Conservation (phyloP, 2,888 invertebrate species). For the Gerosis bhagava region DNA sequence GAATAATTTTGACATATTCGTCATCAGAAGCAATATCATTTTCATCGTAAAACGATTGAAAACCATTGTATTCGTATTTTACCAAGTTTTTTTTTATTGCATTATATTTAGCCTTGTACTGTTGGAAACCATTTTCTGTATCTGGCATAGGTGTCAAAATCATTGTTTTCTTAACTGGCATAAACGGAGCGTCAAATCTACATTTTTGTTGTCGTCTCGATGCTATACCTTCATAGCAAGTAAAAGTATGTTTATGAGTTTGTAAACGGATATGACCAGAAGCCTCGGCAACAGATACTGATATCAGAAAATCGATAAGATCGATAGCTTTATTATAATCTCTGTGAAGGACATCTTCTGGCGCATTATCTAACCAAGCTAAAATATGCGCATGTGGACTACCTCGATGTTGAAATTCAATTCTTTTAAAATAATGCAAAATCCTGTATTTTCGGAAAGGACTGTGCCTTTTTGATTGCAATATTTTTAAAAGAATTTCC, state of each 20-base stretch:
- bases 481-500: conserved; percentile 35
- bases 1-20: conserved; percentile 34
- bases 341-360: too few relatives aligned
- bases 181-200: conserved; percentile 45
- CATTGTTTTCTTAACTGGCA: conserved; percentile 38
- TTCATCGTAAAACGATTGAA: conserved; percentile 34
- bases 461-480: conserved; percentile 41
- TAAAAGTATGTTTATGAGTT: conserved; percentile 42
- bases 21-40: conserved; percentile 41
- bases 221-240: conserved; percentile 40
- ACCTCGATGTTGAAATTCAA: too few relatives aligned
- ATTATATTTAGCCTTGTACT: conserved; percentile 26
- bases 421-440: conserved; percentile 43
- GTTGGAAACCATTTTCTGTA: conserved; percentile 24
- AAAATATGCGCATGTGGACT: too few relatives aligned
- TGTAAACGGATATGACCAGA: conserved; percentile 28
- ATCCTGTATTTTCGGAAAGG: conserved; percentile 46
- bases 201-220: conserved; percentile 39
- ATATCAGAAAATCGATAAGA: conserved; percentile 31
- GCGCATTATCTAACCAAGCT: too few relatives aligned
- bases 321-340: too few relatives aligned
- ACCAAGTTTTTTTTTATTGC: conserved; percentile 35
- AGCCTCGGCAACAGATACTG: conserved; percentile 31
- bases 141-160: conserved; percentile 41
- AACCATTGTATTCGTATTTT: conserved; percentile 34